These are phyloP conservation scores for Rhynchotus rufescens DNA, from an alignment of 2,797 vertebrate species.

Conservation along the genomic window DNA sequence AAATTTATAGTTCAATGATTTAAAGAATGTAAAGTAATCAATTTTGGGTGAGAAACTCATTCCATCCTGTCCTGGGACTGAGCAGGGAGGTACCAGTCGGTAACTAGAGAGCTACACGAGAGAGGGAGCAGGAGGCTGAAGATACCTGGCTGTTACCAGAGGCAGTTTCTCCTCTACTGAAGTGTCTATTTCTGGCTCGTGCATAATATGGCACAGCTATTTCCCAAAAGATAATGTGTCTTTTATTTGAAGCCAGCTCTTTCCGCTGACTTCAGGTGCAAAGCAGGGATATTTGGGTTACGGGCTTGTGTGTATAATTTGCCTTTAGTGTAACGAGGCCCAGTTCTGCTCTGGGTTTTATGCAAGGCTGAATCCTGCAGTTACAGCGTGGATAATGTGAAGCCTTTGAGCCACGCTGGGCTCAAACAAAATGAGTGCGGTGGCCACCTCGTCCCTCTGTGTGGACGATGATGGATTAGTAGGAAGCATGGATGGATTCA, in stretches of 20 bases:
- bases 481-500: neutral
- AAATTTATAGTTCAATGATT: neutral
- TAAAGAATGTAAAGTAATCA: neutral
- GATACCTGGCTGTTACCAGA: neutral
- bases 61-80: neutral
- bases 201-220: constrained; percentile 36
- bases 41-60: neutral
- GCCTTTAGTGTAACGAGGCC: neutral
- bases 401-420: neutral
- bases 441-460: neutral
- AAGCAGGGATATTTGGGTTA: constrained; percentile 27
- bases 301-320: neutral
- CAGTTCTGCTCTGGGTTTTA: neutral
- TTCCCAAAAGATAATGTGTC: constrained; percentile 53
- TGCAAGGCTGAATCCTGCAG: neutral
- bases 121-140: neutral
- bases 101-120: neutral
- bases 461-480: neutral
- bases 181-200: constrained; percentile 57
- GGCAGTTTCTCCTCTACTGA: constrained; percentile 5
- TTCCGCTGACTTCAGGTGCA: constrained; percentile 52
- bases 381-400: fast-evolving
- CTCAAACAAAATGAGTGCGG: neutral
- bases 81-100: neutral
- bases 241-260: constrained; percentile 35